These are phyloP conservation scores for Intellagama lesueurii DNA, from an alignment of 2,797 vertebrate species.

Conservation along the genomic window DNA sequence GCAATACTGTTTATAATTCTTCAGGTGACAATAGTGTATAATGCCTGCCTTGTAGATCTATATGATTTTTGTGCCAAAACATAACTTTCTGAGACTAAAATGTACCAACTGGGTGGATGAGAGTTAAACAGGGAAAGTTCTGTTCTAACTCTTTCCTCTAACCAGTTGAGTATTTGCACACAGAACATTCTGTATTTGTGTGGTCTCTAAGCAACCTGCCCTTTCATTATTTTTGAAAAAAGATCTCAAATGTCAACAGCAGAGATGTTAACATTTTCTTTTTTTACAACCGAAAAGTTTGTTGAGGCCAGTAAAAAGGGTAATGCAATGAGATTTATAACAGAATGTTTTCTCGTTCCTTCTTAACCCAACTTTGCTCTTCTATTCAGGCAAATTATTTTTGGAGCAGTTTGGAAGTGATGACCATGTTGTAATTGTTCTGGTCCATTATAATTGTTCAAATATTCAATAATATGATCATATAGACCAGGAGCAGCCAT, in stretches of 20 bases:
- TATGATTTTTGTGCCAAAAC: no score
- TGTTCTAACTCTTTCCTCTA: constrained; percentile 4
- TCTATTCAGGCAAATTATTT: neutral
- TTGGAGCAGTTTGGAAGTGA: neutral
- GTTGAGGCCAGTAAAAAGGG: constrained; percentile 8
- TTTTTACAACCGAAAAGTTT: constrained; percentile 18
- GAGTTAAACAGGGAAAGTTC: neutral
- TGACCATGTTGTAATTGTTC: neutral
- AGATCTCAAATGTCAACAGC: constrained; percentile 21
- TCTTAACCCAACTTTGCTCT: neutral
- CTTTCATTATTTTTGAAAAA: neutral
- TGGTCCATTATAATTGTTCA: neutral
- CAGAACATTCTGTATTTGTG: constrained; percentile 7
- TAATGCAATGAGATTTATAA: neutral
- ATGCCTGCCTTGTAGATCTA: no score
- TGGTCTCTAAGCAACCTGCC: constrained; percentile 23
- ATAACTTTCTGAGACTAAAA: no score
- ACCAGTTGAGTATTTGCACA: constrained; percentile 5
- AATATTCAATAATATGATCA: neutral
- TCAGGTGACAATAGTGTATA: no score
- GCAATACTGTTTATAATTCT: no score
- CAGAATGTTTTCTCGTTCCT: neutral
- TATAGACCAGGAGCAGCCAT: no score
- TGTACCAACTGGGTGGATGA: neutral
- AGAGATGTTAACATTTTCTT: constrained; percentile 23